Base-by-base conservation (phyloP, 2,888 invertebrate species). In the Conus canariensis region DNA sequence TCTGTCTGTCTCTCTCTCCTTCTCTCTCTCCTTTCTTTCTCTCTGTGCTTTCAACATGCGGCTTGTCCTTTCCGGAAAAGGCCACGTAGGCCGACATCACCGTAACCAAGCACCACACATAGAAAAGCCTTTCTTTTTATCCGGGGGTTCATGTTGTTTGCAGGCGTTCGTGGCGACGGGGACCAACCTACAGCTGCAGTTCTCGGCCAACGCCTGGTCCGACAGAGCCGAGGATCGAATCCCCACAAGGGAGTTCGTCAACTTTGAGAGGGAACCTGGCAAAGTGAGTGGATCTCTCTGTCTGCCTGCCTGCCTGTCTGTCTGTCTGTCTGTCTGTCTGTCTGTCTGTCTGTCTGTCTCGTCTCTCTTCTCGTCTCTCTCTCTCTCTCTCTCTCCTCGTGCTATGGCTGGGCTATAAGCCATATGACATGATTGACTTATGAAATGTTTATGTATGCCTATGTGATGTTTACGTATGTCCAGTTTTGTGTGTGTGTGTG, bases 251-350 rank as follows among this genome's bases (percentile, higher is more conserved):
- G 96, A 96, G 77, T 95, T 94, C 93, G 96, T 96, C 95, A 99
- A 99, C 97, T 99, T 99, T 96, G 99, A 99, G 94, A 98, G 99
- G 96, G 99, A 99, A 96, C 98, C 97, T 90, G 99, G 99, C 95
- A 99, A 99, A 98, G 98, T 98, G 97, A 97, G 97, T 86, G 2
- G 8, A 56, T 16, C 14, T 56, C 5, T 56, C 22, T 77, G 19
- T 82, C 16, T 22, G 45, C 1, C 56, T 45, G 56, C 12, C 10
- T 56, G 58, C 30, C 22, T 77, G 25, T 77, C 77, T 70, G 70
- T 45, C 87, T 87, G 87, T 82, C 80, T 56, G n/a, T n/a, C n/a
- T n/a, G n/a, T 56, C 19, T 56, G 16, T 70, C 70, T 77, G 30
- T 77, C 82, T 30, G 0, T 30, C 30, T 16, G 16, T 70, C 70